Percentiles rank a stretch among this genome's conserved stretches.
These are phyloP conservation scores for Mustela nigripes DNA, from an alignment of 2,113 vertebrate genomes.

Conservation along the genomic window DNA sequence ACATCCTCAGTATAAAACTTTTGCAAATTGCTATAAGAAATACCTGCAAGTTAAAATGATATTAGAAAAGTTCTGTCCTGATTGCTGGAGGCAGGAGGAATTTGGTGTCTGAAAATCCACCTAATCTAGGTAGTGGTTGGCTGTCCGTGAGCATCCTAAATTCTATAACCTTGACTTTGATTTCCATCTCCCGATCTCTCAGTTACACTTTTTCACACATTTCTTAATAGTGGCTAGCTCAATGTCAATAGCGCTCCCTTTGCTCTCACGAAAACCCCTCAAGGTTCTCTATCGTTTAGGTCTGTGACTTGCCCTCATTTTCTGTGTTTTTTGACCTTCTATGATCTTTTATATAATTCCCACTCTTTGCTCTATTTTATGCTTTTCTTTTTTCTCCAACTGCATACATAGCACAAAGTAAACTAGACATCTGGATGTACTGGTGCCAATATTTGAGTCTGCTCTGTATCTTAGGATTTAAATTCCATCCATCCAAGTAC, in stretches of 20 bases:
- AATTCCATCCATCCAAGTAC: not conserved
- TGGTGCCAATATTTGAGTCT: not conserved
- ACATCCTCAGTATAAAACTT: not conserved
- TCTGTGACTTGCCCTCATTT: not conserved
- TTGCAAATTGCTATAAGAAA: slow-evolving; percentile 1
- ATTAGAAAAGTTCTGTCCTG: not conserved
- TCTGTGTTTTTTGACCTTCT: not conserved
- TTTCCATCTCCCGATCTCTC: not conserved
- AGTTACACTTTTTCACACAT: not conserved
- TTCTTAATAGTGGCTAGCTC: not conserved
- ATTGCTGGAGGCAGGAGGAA: not conserved
- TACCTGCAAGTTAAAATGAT: not conserved
- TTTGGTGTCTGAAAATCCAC: not conserved
- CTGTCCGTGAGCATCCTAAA: not conserved
- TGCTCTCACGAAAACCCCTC: not conserved
- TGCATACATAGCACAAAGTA: not conserved
- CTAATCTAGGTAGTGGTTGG: not conserved
- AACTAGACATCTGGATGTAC: not conserved
- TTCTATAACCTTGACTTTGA: not conserved
- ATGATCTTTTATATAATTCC: not conserved
- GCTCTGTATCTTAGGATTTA: not conserved
- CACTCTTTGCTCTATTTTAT: not conserved
- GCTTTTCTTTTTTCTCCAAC: not conserved
- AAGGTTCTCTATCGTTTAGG: not conserved
- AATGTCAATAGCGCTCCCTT: not conserved